Evolutionary conservation across 2,888 invertebrate genomes (phyloP).

Genomic region (Volucella inanis): DNA sequence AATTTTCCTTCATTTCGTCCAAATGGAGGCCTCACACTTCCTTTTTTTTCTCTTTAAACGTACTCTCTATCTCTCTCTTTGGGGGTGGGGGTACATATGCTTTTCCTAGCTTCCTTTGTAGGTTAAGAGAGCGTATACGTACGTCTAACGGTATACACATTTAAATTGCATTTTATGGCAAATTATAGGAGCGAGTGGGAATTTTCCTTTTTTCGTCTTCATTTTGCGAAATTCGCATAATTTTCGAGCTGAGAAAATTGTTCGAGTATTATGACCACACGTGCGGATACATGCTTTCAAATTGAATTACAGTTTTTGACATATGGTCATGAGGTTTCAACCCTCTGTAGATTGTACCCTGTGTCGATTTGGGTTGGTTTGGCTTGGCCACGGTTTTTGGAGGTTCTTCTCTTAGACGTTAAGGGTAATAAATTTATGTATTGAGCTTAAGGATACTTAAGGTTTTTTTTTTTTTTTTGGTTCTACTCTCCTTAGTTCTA

Average conservation of each 20-base stretch:
- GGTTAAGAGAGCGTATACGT: slow-evolving; percentile 44
- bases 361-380: background rate
- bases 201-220: slow-evolving; percentile 45
- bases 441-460: slow-evolving; percentile 40
- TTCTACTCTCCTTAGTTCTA: background rate
- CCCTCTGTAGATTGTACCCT: background rate
- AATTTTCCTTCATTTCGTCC: slow-evolving; percentile 36
- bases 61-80: background rate
- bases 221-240: slow-evolving; percentile 62
- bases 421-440: slow-evolving; percentile 57
- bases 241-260: slow-evolving; percentile 50
- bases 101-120: slow-evolving; percentile 1
- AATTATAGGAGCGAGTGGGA: slow-evolving; percentile 19
- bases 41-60: background rate
- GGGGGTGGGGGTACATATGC: background rate
- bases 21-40: background rate
- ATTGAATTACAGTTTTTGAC: slow-evolving; percentile 64
- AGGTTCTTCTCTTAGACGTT: slow-evolving; percentile 2
- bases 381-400: slow-evolving; percentile 6
- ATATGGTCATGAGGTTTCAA: slow-evolving; percentile 43
- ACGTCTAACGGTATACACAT: background rate
- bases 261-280: slow-evolving; percentile 29
- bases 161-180: slow-evolving; percentile 57
- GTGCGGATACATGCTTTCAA: slow-evolving; percentile 43
- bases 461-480: background rate